A percentile compares a stretch with the other conserved stretches of the same genome.
These are phyloP conservation scores for Plodia interpunctella DNA, from an alignment of 1,140 invertebrate genomes.

Conservation along the genomic window DNA sequence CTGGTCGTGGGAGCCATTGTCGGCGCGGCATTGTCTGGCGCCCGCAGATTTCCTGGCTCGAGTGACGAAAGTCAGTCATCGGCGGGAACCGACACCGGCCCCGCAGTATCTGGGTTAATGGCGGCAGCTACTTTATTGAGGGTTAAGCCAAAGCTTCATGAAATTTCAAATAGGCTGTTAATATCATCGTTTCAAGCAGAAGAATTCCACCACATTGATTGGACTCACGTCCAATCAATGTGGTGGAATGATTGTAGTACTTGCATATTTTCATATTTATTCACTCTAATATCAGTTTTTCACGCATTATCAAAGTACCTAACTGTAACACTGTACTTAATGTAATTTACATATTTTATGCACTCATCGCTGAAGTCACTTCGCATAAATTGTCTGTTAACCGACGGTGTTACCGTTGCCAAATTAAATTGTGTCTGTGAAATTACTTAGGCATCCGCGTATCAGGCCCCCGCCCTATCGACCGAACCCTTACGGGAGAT, in stretches of 20 bases:
- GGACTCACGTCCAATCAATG: too few relatives aligned
- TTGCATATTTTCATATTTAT: too few relatives aligned
- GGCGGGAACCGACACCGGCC: background rate
- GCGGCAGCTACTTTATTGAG: background rate
- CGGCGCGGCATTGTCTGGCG: background rate
- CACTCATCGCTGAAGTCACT: background rate
- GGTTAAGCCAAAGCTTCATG: background rate
- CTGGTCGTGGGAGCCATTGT: conserved; percentile 4
- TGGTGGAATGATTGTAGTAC: too few relatives aligned
- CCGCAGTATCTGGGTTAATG: conserved; percentile 1
- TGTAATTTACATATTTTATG: conserved; percentile 2
- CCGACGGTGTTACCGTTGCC: background rate
- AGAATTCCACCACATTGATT: background rate
- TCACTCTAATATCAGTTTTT: too few relatives aligned
- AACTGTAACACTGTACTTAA: too few relatives aligned
- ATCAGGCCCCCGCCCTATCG: background rate
- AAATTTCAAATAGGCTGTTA: background rate
- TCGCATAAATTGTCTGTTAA: background rate
- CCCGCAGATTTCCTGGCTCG: background rate
- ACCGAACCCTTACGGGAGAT: background rate
- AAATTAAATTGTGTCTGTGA: conserved; percentile 6
- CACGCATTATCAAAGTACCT: too few relatives aligned
- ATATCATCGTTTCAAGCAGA: background rate
- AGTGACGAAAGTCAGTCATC: background rate
- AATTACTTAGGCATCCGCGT: background rate